Evolutionary conservation across 1,140 invertebrate genomes (phyloP).

Genomic region (Spodoptera frugiperda): DNA sequence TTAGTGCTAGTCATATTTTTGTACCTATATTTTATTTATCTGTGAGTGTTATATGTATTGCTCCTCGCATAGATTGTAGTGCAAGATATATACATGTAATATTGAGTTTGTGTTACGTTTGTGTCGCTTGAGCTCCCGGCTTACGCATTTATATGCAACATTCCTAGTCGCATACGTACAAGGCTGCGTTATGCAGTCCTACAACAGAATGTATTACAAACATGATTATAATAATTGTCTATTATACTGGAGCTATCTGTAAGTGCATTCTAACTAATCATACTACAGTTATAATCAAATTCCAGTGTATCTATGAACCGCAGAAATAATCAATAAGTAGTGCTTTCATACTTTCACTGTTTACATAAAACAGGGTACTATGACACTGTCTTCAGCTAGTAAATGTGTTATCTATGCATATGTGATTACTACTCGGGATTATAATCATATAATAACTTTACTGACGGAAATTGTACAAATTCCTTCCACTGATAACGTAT

Average conservation of each 20-base stretch:
- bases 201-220: conserved; percentile 9
- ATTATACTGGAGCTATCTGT: conserved; percentile 21
- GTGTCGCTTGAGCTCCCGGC: conserved; percentile 21
- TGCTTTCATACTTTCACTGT: conserved; percentile 29
- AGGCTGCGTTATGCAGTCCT: conserved; percentile 18
- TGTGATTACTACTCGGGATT: neutral
- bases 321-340: conserved; percentile 11
- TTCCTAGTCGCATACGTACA: conserved; percentile 63
- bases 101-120: conserved; percentile 56
- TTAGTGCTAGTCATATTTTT: conserved; percentile 69
- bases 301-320: neutral
- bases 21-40: conserved; percentile 53
- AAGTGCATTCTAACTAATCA: neutral
- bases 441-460: too few relatives aligned
- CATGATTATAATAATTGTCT: conserved; percentile 27
- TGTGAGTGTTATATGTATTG: conserved; percentile 42
- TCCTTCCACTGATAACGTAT: too few relatives aligned
- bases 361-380: conserved; percentile 21
- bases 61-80: conserved; percentile 46
- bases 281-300: conserved; percentile 14
- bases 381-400: neutral
- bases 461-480: too few relatives aligned
- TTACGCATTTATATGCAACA: conserved; percentile 56
- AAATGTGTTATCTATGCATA: neutral
- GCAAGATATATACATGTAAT: conserved; percentile 36